Conservation (phyloP, 2,113 vertebrate genomes). For the Cynoglossus semilaevis region DNA sequence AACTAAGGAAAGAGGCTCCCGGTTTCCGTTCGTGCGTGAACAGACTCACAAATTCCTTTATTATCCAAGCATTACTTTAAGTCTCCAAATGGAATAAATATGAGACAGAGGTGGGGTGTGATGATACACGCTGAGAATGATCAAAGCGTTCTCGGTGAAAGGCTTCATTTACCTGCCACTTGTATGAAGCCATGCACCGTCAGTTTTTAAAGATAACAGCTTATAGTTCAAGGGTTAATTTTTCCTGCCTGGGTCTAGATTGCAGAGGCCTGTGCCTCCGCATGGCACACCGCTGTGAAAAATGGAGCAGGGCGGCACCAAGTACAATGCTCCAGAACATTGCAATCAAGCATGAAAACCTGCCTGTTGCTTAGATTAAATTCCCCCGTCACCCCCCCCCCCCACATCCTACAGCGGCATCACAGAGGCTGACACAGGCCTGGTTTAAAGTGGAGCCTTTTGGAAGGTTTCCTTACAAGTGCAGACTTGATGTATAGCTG, state of each 20-base stretch:
- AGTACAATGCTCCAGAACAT: constrained; percentile 58
- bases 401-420: not conserved
- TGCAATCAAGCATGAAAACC: constrained; percentile 65
- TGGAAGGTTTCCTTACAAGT: constrained; percentile 30
- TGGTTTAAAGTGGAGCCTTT: constrained; percentile 25
- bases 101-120: constrained; percentile 15
- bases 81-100: constrained; percentile 23
- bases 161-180: constrained; percentile 34
- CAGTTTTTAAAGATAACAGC: constrained; percentile 24
- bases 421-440: constrained; percentile 35
- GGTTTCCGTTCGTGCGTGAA: constrained; percentile 34
- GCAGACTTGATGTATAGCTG: constrained; percentile 24
- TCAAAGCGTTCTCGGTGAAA: constrained; percentile 9
- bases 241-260: constrained; percentile 36
- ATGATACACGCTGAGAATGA: constrained; percentile 14
- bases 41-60: constrained; percentile 31
- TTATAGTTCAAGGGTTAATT: constrained; percentile 53
- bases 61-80: constrained; percentile 14
- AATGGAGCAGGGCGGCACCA: constrained; percentile 54
- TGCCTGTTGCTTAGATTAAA: constrained; percentile 60
- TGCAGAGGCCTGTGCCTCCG: constrained; percentile 44
- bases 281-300: constrained; percentile 60
- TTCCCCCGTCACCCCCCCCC: constrained; percentile 6
- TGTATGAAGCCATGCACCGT: constrained; percentile 30
- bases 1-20: constrained; percentile 42